phyloP scores from a whole-genome alignment of 2,113 vertebrate genomes.

The Cairina moschata region DNA sequence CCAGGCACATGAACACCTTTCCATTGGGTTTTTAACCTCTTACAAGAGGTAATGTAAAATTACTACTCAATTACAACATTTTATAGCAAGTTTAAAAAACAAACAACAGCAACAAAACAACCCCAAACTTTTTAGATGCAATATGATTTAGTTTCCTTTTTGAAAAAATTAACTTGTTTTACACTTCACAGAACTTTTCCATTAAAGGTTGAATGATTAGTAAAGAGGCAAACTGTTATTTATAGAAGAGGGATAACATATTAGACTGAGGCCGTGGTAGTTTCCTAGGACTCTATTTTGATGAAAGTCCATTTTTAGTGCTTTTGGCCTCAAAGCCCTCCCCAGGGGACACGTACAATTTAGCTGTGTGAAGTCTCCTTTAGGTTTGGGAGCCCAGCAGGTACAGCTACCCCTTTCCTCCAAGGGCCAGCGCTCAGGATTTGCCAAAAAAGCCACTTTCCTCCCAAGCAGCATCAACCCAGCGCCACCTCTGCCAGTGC shows the following conservation, averaged over 20 bases:
- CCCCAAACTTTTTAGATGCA: neutral
- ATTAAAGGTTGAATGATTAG: neutral
- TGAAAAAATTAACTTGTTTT: neutral
- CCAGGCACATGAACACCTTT: neutral
- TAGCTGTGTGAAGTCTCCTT: neutral
- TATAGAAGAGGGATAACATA: neutral
- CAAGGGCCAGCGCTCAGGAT: slow-evolving; percentile 6
- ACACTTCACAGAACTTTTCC: neutral
- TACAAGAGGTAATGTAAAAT: neutral
- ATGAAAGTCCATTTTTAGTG: slow-evolving; percentile 10
- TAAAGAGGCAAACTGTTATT: neutral
- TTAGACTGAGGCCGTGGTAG: neutral
- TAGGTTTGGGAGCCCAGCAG: neutral
- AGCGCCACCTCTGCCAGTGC: neutral
- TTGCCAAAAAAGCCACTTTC: neutral
- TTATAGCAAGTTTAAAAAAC: neutral
- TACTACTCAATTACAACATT: neutral
- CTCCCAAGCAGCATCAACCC: neutral
- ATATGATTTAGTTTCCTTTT: neutral
- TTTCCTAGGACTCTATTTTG: slow-evolving; percentile 28
- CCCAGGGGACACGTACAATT: neutral
- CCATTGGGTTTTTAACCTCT: neutral
- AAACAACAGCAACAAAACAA: neutral
- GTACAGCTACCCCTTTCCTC: neutral
- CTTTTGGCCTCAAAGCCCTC: slow-evolving; percentile 34